phyloP scores from a whole-genome alignment of 2,888 invertebrate species.

The Sphinx pinastri region DNA sequence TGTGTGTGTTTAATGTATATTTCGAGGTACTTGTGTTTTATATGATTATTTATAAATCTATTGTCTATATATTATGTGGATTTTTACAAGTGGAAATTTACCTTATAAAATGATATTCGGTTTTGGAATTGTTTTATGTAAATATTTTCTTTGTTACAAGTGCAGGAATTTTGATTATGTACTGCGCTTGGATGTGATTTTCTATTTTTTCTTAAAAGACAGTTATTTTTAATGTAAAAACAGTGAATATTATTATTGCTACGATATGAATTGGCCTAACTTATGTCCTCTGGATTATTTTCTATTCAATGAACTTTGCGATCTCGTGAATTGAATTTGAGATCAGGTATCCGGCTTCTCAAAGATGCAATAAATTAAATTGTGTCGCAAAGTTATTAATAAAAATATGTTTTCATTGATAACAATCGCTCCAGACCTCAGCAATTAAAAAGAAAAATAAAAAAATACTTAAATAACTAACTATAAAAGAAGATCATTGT shows the following conservation, averaged over 20 bases:
- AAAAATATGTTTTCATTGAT: too few relatives aligned
- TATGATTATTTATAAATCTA: slow-evolving; percentile 25
- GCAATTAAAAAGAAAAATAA: too few relatives aligned
- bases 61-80: slow-evolving; percentile 25
- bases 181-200: slow-evolving; percentile 57
- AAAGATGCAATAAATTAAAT: too few relatives aligned
- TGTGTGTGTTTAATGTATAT: slow-evolving; percentile 22
- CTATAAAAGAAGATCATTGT: too few relatives aligned
- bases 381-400: too few relatives aligned
- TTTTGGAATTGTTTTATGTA: slow-evolving; percentile 28
- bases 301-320: background rate
- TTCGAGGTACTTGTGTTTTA: slow-evolving; percentile 27
- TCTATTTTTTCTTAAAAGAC: slow-evolving; percentile 67
- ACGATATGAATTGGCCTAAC: slow-evolving; percentile 40
- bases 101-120: slow-evolving; percentile 27
- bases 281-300: background rate
- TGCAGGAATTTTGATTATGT: slow-evolving; percentile 33
- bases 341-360: background rate
- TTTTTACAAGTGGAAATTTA: slow-evolving; percentile 20
- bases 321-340: background rate
- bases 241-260: slow-evolving; percentile 28
- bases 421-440: too few relatives aligned
- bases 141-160: slow-evolving; percentile 29
- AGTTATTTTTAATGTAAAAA: slow-evolving; percentile 44
- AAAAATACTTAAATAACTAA: too few relatives aligned